Evolutionary conservation across 2,888 invertebrate genomes (phyloP), one percentile per base, ranked within the genome.

Genomic region (Sinopyrophorus schimmeli): DNA sequence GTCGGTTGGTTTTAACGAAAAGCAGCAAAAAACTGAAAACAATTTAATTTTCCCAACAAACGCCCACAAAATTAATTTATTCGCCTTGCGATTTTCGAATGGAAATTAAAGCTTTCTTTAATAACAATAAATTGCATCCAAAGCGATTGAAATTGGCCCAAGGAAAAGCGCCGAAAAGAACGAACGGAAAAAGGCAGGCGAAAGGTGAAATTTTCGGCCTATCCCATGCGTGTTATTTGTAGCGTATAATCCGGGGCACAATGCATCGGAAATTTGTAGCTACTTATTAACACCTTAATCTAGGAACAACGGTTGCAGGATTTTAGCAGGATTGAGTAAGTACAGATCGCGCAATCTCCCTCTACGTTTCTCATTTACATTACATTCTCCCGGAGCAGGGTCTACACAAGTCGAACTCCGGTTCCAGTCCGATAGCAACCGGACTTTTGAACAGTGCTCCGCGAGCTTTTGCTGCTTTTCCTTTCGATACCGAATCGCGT

Each of bases 341-440:
- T 42, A 44, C 50, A 50, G 50, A 47, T 51, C 51, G 51, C 51
- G 51, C 51, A 51, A 46, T 46, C 51, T 51, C 51, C 46, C 46
- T 40, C 51, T 51, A 41, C 51, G 40, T 43, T 43, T 43, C 35
- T 34, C 46, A 44, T 51, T 51, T 44, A 46, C 46, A 51, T 50
- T 50, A 50, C 50, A 27, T 44, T 50, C 50, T 50, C 50, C 50
- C 39, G 50, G 43, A 50, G 50, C 50, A 44, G 48, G 48, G 44
- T 44, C 50, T 14, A 34, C n/a, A n/a, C 50, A 39, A 47, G 38
- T 50, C 39, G 27, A 31, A 39, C 44, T 38, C 50, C 44, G 48
- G 48, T 49, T 42, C 48, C 48, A 50, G 50, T 50, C 44, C 34
- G 43, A 50, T 44, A 44, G 44, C 27, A 44, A 32, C 39, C 39